phyloP scores from a whole-genome alignment of 2,888 invertebrate genomes.

The Philopedon plagiatum region DNA sequence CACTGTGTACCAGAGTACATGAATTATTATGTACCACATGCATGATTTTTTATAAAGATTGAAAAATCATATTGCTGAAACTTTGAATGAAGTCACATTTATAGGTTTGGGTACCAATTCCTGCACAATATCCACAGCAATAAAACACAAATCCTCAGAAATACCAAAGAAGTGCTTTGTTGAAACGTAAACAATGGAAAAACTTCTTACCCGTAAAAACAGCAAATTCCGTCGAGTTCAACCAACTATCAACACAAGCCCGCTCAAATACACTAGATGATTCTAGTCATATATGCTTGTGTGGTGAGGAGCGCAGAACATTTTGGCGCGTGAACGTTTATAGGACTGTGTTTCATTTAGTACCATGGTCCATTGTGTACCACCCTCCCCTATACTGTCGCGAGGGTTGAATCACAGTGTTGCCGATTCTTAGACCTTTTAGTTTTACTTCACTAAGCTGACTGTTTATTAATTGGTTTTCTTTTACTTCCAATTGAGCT shows the following conservation, averaged over 20 bases:
- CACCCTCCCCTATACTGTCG: background rate
- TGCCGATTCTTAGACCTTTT: no score
- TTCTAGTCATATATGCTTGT: background rate
- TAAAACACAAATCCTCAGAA: background rate
- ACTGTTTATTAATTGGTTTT: no score
- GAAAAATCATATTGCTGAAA: background rate
- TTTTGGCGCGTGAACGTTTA: background rate
- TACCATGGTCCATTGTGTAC: background rate
- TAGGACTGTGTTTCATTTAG: background rate
- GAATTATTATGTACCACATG: background rate
- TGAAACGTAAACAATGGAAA: background rate
- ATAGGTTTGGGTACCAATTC: slow-evolving; percentile 1
- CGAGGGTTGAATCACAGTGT: no score
- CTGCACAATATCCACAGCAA: background rate
- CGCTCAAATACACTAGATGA: background rate
- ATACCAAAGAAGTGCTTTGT: background rate
- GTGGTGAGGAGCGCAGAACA: background rate
- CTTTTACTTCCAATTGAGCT: no score
- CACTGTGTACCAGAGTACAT: background rate
- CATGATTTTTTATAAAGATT: background rate
- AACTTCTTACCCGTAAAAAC: background rate
- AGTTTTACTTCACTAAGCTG: no score
- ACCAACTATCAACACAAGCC: background rate
- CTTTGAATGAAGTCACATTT: background rate
- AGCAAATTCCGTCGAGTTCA: background rate